phyloP scores from a whole-genome alignment of 2,888 invertebrate species.

The Pristionchus maxplancki region DNA sequence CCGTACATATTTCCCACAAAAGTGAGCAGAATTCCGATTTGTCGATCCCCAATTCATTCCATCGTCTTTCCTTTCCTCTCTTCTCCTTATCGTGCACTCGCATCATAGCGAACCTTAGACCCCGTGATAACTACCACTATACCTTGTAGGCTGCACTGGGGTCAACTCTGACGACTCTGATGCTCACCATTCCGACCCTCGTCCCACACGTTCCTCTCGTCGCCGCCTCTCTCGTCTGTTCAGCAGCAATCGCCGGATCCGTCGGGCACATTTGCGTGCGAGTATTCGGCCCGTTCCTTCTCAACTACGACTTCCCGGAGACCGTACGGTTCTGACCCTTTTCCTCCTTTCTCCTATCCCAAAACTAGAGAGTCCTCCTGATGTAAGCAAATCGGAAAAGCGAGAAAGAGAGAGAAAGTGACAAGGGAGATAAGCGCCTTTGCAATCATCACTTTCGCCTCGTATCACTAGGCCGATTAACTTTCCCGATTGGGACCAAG shows the following conservation, averaged over 20 bases:
- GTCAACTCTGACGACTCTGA: neutral
- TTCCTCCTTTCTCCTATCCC: neutral
- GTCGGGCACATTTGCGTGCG: slow-evolving; percentile 46
- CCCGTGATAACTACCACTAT: neutral
- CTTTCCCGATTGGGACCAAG: slow-evolving; percentile 12
- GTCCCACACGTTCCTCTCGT: slow-evolving; percentile 43
- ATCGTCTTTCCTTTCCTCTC: neutral
- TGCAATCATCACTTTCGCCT: slow-evolving; percentile 41
- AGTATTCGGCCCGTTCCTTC: slow-evolving; percentile 52
- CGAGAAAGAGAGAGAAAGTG: slow-evolving; percentile 35
- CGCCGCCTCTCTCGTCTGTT: slow-evolving; percentile 20
- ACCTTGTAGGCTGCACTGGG: slow-evolving; percentile 44
- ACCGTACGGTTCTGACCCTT: slow-evolving; percentile 35
- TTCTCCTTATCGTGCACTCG: slow-evolving; percentile 6
- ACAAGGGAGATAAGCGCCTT: slow-evolving; percentile 47
- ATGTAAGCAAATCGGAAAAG: neutral
- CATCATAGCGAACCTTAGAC: slow-evolving; percentile 31
- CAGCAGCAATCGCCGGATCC: slow-evolving; percentile 47
- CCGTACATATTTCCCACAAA: too few relatives aligned
- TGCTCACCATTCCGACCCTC: neutral
- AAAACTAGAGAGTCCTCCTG: neutral
- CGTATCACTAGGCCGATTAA: slow-evolving; percentile 31
- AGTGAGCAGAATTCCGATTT: neutral
- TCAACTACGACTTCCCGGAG: slow-evolving; percentile 53
- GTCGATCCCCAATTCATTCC: neutral